A percentile compares a stretch with the other conserved stretches of the same genome.
phyloP scores from a whole-genome alignment of 37 sponge, comb jelly and placozoan species.

The Dysidea cf. avara region DNA sequence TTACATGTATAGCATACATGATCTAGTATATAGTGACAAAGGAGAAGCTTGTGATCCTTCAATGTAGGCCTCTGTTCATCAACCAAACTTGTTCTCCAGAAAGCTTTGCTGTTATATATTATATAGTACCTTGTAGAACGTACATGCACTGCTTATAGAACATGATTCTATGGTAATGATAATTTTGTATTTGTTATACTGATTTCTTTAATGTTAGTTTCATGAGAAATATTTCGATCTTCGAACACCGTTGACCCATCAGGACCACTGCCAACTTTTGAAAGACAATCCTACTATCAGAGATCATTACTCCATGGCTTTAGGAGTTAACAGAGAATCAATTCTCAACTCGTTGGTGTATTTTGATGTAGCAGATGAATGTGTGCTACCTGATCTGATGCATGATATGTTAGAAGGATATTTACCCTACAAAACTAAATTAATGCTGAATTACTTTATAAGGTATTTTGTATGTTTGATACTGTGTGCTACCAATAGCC shows the following conservation, averaged over 20 bases:
- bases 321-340: conserved; percentile 12
- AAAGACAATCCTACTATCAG: not conserved
- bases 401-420: conserved; percentile 42
- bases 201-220: conserved; percentile 36
- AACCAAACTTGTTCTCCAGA: too few relatives aligned
- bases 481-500: too few relatives aligned
- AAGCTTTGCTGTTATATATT: too few relatives aligned
- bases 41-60: too few relatives aligned
- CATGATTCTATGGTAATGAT: too few relatives aligned
- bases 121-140: too few relatives aligned
- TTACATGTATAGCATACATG: too few relatives aligned
- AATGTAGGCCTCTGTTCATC: too few relatives aligned
- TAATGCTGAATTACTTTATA: too few relatives aligned
- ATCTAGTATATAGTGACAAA: too few relatives aligned
- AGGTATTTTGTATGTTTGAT: too few relatives aligned
- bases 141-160: too few relatives aligned
- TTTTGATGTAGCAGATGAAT: conserved; percentile 19
- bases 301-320: conserved; percentile 9
- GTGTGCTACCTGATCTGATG: conserved; percentile 40
- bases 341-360: not conserved
- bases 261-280: conserved; percentile 8
- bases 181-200: not conserved
- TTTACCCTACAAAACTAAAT: conserved; percentile 15
- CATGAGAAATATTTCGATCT: conserved; percentile 14
- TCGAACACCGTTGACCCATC: not conserved